Base-by-base conservation (phyloP, 2,797 vertebrate genomes). In the Dendrocincla tyrannina region DNA sequence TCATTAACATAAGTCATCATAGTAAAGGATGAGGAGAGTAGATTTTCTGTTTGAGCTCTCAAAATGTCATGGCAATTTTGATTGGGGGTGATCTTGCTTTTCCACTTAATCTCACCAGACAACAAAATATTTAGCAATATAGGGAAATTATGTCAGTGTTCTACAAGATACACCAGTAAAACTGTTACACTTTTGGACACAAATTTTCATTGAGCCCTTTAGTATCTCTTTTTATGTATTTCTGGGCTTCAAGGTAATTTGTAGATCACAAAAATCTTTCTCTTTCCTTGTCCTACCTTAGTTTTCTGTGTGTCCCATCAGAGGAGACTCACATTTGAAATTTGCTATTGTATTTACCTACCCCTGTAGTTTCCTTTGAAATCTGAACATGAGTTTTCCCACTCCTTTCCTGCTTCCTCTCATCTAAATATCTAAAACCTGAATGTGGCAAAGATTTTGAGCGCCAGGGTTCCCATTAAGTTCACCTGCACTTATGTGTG, bases 31-130 rank as follows among this genome's bases (percentile, higher is more conserved):
- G 35, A 50, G 18, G 20, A 78, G 8, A 25, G 24, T 20, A 85
- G 35, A 75, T 69, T 90, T 88, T 85, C 30, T 50, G 17, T 37
- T 4, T 32, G 12, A 56, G 14, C 19, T 69, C 39, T 64, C 46
- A 89, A 20, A 85, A 84, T 78, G 74, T 81, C 27, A 60, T 23
- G 7, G 8, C 35, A 44, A 52, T 88, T 77, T 91, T 82, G 25
- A 46, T 8, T 72, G 68, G 39, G 39, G 18, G 15, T 60, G 32
- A 62, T 41, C 68, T 85, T 87, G 37, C 18, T 95, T 52, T 82
- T 78, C 33, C 11, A 60, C 42, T 85, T 67, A 47, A 28, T 80
- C 24, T 58, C 23, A 47, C 17, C 19, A 52, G 53, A 53, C 17
- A 86, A 73, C 17, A 52, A 69, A 81, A 63, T 69, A 49, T 17